Evolutionary conservation across 2,888 invertebrate species (phyloP).

Genomic region (Hypomecis punctinalis): DNA sequence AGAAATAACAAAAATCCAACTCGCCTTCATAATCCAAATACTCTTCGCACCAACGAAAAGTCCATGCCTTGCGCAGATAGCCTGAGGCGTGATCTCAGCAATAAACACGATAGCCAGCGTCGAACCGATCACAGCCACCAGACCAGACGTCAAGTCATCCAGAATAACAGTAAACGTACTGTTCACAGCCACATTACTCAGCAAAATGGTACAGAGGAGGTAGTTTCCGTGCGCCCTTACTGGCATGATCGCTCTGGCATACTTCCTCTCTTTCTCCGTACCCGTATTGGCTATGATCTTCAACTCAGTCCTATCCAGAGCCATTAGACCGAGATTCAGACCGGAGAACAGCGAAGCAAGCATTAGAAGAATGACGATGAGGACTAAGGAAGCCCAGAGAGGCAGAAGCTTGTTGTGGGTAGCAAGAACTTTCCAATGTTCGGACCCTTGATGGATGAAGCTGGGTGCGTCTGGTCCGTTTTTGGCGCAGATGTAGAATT

Average conservation of each 20-base stretch:
- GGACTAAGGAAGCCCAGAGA: conserved; percentile 90
- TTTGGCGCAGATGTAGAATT: conserved; percentile 73
- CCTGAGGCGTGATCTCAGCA: conserved; percentile 99
- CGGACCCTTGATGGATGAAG: conserved; percentile 88
- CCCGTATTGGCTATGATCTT: conserved; percentile 98
- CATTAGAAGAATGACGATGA: conserved; percentile 90
- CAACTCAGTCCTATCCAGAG: conserved; percentile 96
- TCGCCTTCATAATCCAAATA: conserved; percentile 93
- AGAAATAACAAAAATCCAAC: conserved; percentile 1
- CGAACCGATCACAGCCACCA: conserved; percentile 95
- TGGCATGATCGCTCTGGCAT: conserved; percentile 96
- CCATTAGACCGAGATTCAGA: conserved; percentile 98
- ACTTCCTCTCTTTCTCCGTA: conserved; percentile 91
- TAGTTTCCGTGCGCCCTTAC: conserved; percentile 97
- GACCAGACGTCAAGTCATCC: conserved; percentile 96
- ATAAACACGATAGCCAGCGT: conserved; percentile 98
- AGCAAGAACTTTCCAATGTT: conserved; percentile 87
- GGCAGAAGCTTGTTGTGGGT: conserved; percentile 90
- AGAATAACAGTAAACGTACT: conserved; percentile 97
- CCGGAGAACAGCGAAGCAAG: conserved; percentile 99
- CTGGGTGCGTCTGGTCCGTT: conserved; percentile 54
- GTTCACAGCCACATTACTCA: conserved; percentile 97
- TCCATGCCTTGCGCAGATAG: conserved; percentile 97
- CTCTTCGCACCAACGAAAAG: conserved; percentile 98
- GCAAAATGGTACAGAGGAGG: conserved; percentile 92